Conservation (phyloP, 2,888 invertebrate genomes). For the Drosophila recens region DNA sequence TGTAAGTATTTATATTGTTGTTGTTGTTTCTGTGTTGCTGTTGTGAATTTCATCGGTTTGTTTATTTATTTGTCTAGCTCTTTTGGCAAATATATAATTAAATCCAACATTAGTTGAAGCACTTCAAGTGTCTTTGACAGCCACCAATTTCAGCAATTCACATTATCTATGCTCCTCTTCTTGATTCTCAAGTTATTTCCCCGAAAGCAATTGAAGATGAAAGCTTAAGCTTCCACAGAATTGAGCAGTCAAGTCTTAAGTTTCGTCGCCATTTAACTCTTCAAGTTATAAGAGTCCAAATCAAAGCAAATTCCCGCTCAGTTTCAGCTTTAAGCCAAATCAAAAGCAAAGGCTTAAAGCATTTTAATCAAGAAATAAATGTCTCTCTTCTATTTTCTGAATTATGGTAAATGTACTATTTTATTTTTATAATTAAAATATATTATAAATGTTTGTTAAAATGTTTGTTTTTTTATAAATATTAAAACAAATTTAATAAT, state of each 20-base stretch:
- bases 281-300: constrained; percentile 40
- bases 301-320: constrained; percentile 34
- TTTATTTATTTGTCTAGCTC: constrained; percentile 59
- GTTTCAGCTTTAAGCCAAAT: constrained; percentile 1
- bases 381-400: too few species aligned
- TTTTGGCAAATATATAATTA: constrained; percentile 67
- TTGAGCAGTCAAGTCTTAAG: constrained; percentile 28
- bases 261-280: constrained; percentile 19
- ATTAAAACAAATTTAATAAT: too few species aligned
- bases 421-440: too few species aligned
- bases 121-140: constrained; percentile 65
- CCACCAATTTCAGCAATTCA: constrained; percentile 25
- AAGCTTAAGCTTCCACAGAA: constrained; percentile 42
- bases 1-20: constrained; percentile 5
- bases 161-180: constrained; percentile 58
- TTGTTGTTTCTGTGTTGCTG: too few species aligned
- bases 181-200: not conserved
- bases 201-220: constrained; percentile 41
- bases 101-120: constrained; percentile 65
- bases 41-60: constrained; percentile 19
- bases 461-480: too few species aligned
- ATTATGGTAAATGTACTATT: too few species aligned
- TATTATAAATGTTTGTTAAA: too few species aligned
- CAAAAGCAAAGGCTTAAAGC: not conserved
- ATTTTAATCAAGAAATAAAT: too few species aligned